A percentile compares a stretch with the other conserved stretches of the same genome.
Evolutionary conservation across 2,797 vertebrate species (phyloP).

Genomic region (Falco naumanni): DNA sequence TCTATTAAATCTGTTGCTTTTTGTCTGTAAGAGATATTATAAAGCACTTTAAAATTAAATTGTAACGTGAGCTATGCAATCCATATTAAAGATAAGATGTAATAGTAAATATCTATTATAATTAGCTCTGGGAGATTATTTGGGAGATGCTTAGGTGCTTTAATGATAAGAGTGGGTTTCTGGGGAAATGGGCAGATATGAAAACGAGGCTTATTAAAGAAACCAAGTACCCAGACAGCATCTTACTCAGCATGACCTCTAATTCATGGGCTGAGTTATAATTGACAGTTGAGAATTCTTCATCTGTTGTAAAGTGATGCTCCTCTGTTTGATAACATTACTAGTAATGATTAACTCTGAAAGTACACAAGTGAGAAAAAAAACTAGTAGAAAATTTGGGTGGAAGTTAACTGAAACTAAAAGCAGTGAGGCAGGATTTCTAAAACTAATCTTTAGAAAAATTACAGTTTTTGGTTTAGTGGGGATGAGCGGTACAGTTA

Average conservation of each 20-base stretch:
- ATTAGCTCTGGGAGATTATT: neutral
- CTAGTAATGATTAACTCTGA: neutral
- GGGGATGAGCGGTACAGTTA: neutral
- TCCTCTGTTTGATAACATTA: neutral
- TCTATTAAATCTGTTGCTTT: neutral
- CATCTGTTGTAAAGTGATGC: neutral
- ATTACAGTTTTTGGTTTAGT: neutral
- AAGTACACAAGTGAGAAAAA: neutral
- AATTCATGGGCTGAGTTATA: neutral
- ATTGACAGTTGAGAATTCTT: neutral
- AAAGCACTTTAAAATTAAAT: neutral
- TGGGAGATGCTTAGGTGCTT: neutral
- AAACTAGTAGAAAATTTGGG: neutral
- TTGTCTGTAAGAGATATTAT: neutral
- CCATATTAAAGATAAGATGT: neutral
- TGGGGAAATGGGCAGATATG: neutral
- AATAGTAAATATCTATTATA: neutral
- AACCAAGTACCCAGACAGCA: neutral
- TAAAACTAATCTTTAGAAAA: neutral
- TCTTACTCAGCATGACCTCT: neutral
- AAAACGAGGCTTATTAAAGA: neutral
- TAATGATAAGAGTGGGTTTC: neutral
- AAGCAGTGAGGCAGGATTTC: neutral
- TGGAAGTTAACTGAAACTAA: neutral
- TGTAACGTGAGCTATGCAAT: neutral